Base-by-base conservation (phyloP, 1,140 invertebrate species). In the Reticulitermes speratus region DNA sequence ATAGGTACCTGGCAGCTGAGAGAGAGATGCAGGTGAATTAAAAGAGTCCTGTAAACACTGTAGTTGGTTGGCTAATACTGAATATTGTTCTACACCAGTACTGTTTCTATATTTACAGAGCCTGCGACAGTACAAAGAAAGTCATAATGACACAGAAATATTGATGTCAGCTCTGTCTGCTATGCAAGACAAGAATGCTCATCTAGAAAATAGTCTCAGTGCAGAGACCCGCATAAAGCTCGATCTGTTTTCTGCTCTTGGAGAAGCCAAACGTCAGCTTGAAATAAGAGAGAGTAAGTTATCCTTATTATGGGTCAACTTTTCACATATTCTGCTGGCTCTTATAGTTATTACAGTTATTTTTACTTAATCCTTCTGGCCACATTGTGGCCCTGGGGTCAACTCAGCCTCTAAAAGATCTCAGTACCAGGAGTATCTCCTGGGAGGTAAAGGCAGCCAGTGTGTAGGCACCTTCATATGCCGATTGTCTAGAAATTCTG, bases 161-260 rank as follows among this genome's bases (percentile, higher is more conserved):
- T 91, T 98, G 87, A 94, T 97, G 91, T 93, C 94, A 82, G 96
- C 96, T n/a, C 90, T 98, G 81, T 94, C 94, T 87, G 94, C 94
- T 52, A 94, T 98, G 91, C 96, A 97, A 91, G 96, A 98, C 87
- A 97, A 97, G 92, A 98, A 96, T 90, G 90, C 94, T 88, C 96
- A 97, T 90, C 93, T 98, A 86, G 97, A 99, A 92, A 97, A 96
- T 89, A 97, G 96, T 90, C 94, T 99, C 84, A 98, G 96, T 88
- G 97, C 97, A 44, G 98, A 99, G 93, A 99, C 97, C 83, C 94
- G 97, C 87, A 96, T 99, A 91, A 99, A 99, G 92, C 94, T 99
- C 87, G 97, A 99, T 92, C 93, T 99, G 86, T 98, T 99, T 92
- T 98, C 97, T 86, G 98, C 98, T 87, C 94, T 99, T 65, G 98